Conservation (phyloP, 2,797 vertebrate genomes). For the Synaphobranchus kaupii region DNA sequence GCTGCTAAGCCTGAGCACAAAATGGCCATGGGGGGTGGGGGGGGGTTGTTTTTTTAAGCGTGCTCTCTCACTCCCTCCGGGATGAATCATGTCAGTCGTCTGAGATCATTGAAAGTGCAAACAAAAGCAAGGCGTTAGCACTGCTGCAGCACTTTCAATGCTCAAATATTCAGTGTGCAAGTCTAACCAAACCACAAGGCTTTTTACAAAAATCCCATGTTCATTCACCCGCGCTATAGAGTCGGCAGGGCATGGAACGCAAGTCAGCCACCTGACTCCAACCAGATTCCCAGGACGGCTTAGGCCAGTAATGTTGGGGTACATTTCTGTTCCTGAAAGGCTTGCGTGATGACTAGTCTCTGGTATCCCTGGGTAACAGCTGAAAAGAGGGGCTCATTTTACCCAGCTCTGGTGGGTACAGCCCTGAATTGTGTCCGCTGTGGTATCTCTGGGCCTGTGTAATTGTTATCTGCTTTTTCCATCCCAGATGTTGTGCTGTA, state of each 20-base stretch:
- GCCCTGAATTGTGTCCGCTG: conserved; percentile 38
- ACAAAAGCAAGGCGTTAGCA: not conserved
- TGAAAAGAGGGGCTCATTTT: not conserved
- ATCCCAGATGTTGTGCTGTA: conserved; percentile 57
- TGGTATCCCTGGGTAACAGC: not conserved
- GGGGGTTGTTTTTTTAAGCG: not conserved
- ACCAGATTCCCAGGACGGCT: not conserved
- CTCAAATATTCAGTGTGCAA: not conserved
- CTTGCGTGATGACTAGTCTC: not conserved
- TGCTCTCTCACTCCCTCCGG: not conserved
- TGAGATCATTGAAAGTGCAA: conserved; percentile 2
- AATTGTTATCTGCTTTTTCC: conserved; percentile 58
- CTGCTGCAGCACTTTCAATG: not conserved
- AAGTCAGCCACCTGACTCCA: not conserved
- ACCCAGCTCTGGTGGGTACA: conserved; percentile 24
- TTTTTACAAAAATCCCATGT: not conserved
- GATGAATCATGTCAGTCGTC: not conserved
- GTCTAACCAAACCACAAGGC: not conserved
- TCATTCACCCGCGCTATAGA: not conserved
- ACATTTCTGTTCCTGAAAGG: not conserved
- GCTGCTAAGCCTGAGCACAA: not conserved
- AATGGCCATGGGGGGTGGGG: not conserved
- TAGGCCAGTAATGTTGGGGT: not conserved
- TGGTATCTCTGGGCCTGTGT: conserved; percentile 47
- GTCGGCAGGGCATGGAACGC: not conserved